A percentile compares a stretch with the other conserved stretches of the same genome.
Evolutionary conservation across 2,113 vertebrate species (phyloP).

Genomic region (Chloropsis cyanopogon): DNA sequence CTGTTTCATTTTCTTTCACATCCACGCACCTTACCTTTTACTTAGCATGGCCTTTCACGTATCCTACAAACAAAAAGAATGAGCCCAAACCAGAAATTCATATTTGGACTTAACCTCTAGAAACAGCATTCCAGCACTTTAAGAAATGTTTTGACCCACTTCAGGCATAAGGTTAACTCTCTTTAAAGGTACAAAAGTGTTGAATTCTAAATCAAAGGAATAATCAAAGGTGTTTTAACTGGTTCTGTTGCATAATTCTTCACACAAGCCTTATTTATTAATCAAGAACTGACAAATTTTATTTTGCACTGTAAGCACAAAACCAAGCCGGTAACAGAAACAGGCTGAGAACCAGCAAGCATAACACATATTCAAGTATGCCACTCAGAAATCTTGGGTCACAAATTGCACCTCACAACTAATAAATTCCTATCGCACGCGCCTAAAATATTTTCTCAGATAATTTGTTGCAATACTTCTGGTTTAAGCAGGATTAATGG

Average conservation of each 20-base stretch:
- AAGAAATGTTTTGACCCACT: background rate
- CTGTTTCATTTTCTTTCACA: background rate
- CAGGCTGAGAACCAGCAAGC: background rate
- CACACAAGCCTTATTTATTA: background rate
- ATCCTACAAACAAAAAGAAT: background rate
- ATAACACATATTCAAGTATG: background rate
- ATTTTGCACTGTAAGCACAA: background rate
- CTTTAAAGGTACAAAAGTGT: background rate
- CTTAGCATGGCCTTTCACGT: background rate
- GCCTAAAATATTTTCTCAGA: background rate
- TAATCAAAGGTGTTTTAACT: background rate
- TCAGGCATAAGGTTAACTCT: background rate
- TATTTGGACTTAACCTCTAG: background rate
- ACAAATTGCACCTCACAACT: background rate
- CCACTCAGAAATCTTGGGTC: background rate
- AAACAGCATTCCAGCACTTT: background rate
- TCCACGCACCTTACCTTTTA: background rate
- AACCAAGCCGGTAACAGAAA: background rate
- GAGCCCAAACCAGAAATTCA: background rate
- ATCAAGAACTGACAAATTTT: background rate
- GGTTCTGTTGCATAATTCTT: accelerated
- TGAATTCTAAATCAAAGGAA: background rate
- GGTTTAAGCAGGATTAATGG: background rate
- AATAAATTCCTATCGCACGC: accelerated
- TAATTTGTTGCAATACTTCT: background rate